Base-by-base conservation (phyloP, 1,140 invertebrate species). In the Reticulitermes speratus region DNA sequence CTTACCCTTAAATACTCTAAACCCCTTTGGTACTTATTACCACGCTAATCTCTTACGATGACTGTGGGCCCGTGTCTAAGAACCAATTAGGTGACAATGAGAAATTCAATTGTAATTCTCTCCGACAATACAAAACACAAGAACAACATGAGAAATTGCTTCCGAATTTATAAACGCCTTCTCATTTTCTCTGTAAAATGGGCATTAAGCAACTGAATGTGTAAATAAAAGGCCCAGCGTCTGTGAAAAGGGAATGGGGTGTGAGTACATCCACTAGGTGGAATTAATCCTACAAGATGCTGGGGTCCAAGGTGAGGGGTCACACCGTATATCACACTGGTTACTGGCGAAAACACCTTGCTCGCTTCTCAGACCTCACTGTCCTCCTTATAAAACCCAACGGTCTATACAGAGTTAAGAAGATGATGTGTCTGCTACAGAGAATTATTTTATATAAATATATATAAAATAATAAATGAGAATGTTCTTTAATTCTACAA, bases 311-410 rank as follows among this genome's bases (percentile, higher is more conserved):
- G 65, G n/a, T 30, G 65, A 75, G n/a, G n/a, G 65, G 65, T 30
- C n/a, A 30, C 65, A 16, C n/a, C 65, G 14, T 30, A 14, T 75
- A 75, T 75, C 65, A 75, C 65, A 75, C 65, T 75, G 65, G 25
- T 30, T 75, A 75, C 65, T 75, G 65, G 65, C 25, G 65, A 30
- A 75, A 75, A 75, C 65, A 75, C n/a, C 65, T 75, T 75, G 65
- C 65, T 16, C 25, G 65, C 25, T 75, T 75, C 65, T 75, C 25
- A 75, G 65, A 75, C n/a, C 8, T 14, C 0, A 30, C 65, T 11
- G 16, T 30, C 25, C 65, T 8, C 65, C 65, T 75, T 75, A 25
- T 75, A 75, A 55, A 75, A 75, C 65, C 25, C 65, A 75, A 25
- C 65, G 5, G n/a, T 52, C 52, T 55, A 55, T 1, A 19, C 14